Base-by-base conservation (phyloP, 2,113 vertebrate genomes). In the Bungarus multicinctus region DNA sequence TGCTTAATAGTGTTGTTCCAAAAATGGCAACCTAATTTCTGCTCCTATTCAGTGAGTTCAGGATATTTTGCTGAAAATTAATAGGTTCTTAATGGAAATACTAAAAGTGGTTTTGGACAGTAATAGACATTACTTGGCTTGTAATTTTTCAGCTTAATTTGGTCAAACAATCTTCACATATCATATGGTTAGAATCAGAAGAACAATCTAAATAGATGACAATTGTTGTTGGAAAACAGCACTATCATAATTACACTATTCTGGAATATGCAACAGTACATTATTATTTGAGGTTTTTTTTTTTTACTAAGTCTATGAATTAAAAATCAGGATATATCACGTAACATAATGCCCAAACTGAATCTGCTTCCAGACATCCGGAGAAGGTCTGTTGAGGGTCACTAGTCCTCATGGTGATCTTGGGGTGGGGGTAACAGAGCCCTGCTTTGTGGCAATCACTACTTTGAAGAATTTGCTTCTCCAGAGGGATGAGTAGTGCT, bases 21-120 rank as follows among this genome's bases (percentile, higher is more conserved):
- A 47, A 90, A 90, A 90, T 90, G 74, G 88, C 86, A 93, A 90
- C 92, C 88, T 86, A 93, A 93, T 93, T 90, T 93, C 92, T 90
- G 85, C 58, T 86, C 34, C 92, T 90, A 93, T 93, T 93, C 55
- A 90, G 69, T 6, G 30, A 85, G 92, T 60, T 93, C 85, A 55
- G 88, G 88, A 93, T 86, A 90, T 86, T 93, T 93, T 57, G 55
- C 69, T 86, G 88, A 90, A 93, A 90, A 90, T 90, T 86, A 93
- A 93, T 90, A 60, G 92, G 74, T 52, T 86, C 89, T 93, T 93
- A 93, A 90, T 90, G 92, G 74, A 90, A 93, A 90, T 86, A 58
- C 69, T 60, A 93, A 90, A 86, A 90, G 45, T 52, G n/a, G 74
- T 86, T 90, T 90, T 86, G 88, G 92, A 57, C 92, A 90, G 92